Evolutionary conservation across 1,140 invertebrate species (phyloP), one percentile per base, ranked within the genome.

Genomic region (Tetraneura akinire): DNA sequence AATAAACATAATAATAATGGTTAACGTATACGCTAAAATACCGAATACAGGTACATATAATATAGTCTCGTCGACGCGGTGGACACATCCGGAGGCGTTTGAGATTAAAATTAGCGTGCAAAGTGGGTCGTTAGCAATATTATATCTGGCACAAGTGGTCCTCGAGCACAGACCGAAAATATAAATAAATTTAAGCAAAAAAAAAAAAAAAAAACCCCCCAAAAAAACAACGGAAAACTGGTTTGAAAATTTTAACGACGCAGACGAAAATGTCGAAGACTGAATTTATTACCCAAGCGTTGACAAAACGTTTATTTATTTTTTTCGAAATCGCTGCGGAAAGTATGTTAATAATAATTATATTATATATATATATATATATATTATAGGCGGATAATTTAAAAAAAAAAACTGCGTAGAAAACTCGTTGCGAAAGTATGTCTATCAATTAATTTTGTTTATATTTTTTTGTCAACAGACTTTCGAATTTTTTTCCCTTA

Each of bases 91-190:
- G 74, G 55, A 60, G 74, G 74, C 74, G 74, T 55, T 78, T 47
- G 53, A n/a, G n/a, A 78, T 78, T 78, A 62, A 78, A 78, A 60
- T 78, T 62, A 78, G 55, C 74, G 74, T 26, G 74, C 74, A 78
- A 78, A 62, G 74, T 78, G 74, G 74, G 74, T 78, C 74, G 74
- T n/a, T 29, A n/a, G 14, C n/a, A n/a, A n/a, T n/a, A n/a, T n/a
- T n/a, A 47, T 60, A 78, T 45, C 21, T 57, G 55, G 74, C 37
- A 60, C 74, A 45, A 51, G 49, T 32, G 32, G 55, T 47, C 37
- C 55, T 11, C 37, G 21, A 42, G 21, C 32, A 32, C 49, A 21
- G 55, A 62, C 6, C 23, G 26, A 62, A 26, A 78, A 8, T 60
- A 71, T 71, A 71, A 71, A 71, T 71, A 51, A n/a, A n/a, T n/a